These are phyloP conservation scores for Cyaniris semiargus DNA, from an alignment of 2,888 invertebrate species.

Conservation along the genomic window DNA sequence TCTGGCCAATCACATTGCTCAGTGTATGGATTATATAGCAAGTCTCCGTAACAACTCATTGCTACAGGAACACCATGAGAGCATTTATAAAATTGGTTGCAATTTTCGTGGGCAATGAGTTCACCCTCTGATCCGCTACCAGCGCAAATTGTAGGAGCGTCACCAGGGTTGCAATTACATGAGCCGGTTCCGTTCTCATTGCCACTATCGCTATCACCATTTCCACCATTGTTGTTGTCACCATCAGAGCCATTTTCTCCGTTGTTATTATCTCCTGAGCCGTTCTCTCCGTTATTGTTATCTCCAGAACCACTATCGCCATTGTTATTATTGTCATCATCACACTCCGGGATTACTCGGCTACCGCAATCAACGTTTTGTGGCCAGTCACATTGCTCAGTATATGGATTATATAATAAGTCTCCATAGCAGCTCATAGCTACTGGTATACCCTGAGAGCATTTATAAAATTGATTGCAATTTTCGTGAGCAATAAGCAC, in stretches of 20 bases:
- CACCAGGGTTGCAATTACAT: conserved; percentile 39
- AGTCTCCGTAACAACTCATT: conserved; percentile 43
- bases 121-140: conserved; percentile 46
- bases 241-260: background rate
- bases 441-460: conserved; percentile 46
- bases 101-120: conserved; percentile 52
- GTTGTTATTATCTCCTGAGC: conserved; percentile 15
- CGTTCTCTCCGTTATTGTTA: conserved; percentile 31
- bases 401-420: conserved; percentile 49
- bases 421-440: conserved; percentile 43
- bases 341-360: conserved; percentile 43
- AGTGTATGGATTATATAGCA: conserved; percentile 47
- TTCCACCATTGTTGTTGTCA: conserved; percentile 15
- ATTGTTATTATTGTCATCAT: conserved; percentile 8
- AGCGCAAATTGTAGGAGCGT: conserved; percentile 46
- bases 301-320: conserved; percentile 24
- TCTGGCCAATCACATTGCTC: conserved; percentile 50
- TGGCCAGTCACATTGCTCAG: conserved; percentile 50
- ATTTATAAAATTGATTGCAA: conserved; percentile 53
- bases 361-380: conserved; percentile 49
- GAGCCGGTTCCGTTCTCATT: conserved; percentile 33
- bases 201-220: conserved; percentile 38
- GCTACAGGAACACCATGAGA: conserved; percentile 43
- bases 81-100: conserved; percentile 52
- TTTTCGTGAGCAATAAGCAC: conserved; percentile 42